Percentiles rank a stretch among this genome's conserved stretches.
phyloP scores from a whole-genome alignment of 2,797 vertebrate species.

The Mormyrops boulengeri region DNA sequence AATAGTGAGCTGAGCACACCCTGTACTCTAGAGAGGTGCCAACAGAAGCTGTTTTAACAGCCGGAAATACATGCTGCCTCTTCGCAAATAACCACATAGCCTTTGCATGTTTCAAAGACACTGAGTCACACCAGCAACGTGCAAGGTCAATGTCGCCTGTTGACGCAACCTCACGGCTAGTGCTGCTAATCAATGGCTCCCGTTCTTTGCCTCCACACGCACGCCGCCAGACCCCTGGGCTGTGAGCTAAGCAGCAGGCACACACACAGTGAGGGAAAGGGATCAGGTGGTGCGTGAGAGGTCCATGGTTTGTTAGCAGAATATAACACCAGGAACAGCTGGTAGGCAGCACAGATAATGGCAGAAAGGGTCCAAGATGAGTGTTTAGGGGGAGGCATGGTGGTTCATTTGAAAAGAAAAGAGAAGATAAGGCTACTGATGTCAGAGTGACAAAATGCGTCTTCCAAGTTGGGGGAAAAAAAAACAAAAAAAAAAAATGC shows the following conservation, averaged over 20 bases:
- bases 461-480: neutral
- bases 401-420: neutral
- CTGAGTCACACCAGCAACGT: neutral
- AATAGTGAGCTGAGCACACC: neutral
- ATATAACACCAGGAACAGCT: neutral
- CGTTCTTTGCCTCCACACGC: neutral
- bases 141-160: neutral
- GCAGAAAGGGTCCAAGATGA: neutral
- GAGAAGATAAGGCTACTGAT: neutral
- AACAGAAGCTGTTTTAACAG: constrained; percentile 10
- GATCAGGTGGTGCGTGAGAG: neutral
- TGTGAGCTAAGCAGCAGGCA: neutral
- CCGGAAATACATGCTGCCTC: neutral
- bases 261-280: neutral
- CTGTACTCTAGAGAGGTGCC: neutral
- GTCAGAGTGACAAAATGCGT: neutral
- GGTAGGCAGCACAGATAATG: neutral
- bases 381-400: neutral
- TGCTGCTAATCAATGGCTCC: neutral
- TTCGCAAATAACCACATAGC: neutral
- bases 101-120: neutral
- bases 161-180: neutral
- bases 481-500: neutral
- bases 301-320: neutral
- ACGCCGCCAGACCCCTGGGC: neutral